Evolutionary conservation across 2,888 invertebrate species (phyloP), one percentile per base, ranked within the genome.

Genomic region (Pyrgus malvae): DNA sequence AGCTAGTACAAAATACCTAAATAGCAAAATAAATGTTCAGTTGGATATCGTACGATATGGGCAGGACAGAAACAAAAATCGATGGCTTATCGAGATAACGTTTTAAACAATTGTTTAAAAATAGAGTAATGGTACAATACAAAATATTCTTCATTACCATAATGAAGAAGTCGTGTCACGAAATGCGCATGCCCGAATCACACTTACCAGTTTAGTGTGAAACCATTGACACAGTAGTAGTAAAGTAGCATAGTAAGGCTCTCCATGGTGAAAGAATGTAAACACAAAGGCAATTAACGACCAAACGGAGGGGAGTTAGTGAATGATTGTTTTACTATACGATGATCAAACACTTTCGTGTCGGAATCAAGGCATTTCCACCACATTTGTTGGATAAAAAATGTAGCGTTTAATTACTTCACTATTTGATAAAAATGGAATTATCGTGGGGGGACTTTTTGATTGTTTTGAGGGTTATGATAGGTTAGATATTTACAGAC

Each of bases 231-330:
- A 33, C 1, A 12, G 27, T 40, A 16, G 40, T 48, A 40, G 48
- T 31, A 48, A 48, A n/a, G 50, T 50, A 35, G 25, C 21, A 21
- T 48, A 23, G 40, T 41, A 41, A 25, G 48, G 74, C 67, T 85
- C 85, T 75, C 87, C 88, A 88, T 87, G 88, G 88, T 81, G 87
- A 87, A 79, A 68, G 75, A 76, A 80, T 72, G 82, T 83, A 83
- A 85, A 87, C 87, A 87, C 55, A 58, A 57, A 57, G 48, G 57
- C 62, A 67, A 68, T 69, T 66, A 66, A 56, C 54, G 33, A 49
- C 54, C 48, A 41, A 57, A 50, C 44, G 58, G 35, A 41, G 57
- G 57, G 58, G 57, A 38, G 58, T 33, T 14, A 14, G 19, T 45
- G 44, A 54, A 54, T 46, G 31, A 54, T 38, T 54, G 33, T 29